Conservation (phyloP, 92 coral and sea anemone genomes). For the Zoanthus solanderi region DNA sequence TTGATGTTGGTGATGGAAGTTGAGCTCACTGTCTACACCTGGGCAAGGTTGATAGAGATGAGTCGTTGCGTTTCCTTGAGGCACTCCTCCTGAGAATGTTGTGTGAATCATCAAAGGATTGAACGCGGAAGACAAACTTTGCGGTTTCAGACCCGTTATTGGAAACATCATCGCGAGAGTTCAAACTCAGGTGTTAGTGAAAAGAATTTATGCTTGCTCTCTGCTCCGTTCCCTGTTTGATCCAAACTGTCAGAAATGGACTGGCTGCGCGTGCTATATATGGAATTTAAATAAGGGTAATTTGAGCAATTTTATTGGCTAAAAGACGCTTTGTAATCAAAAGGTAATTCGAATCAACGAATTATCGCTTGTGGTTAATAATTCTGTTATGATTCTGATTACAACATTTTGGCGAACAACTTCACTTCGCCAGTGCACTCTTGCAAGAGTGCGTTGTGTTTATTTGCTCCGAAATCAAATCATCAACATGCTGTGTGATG, state of each 20-base stretch:
- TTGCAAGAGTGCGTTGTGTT: not conserved
- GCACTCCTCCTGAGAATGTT: not conserved
- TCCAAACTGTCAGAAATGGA: not conserved
- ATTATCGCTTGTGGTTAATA: constrained; percentile 16
- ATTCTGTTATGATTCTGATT: constrained; percentile 33
- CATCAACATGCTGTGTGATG: not conserved
- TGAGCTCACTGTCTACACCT: not conserved
- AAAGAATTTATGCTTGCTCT: not conserved
- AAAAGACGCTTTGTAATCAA: constrained; percentile 40
- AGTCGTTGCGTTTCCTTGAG: not conserved
- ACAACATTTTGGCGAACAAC: constrained; percentile 1
- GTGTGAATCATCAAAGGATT: not conserved
- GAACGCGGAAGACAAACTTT: constrained; percentile 9
- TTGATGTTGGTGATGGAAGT: constrained; percentile 24
- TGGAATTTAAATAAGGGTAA: constrained; percentile 33
- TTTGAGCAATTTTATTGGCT: constrained; percentile 42
- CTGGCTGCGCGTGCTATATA: not conserved
- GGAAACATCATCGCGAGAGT: not conserved
- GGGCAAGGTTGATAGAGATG: constrained; percentile 13
- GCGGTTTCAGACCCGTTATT: not conserved
- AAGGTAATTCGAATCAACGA: constrained; percentile 18
- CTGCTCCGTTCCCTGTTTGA: not conserved
- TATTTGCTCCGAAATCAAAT: not conserved
- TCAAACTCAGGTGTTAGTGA: not conserved
- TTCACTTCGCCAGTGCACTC: not conserved